A percentile compares a stretch with the other conserved stretches of the same genome.
These are phyloP conservation scores for Metopia argyrocephala DNA, from an alignment of 2,888 invertebrate species.

Conservation along the genomic window DNA sequence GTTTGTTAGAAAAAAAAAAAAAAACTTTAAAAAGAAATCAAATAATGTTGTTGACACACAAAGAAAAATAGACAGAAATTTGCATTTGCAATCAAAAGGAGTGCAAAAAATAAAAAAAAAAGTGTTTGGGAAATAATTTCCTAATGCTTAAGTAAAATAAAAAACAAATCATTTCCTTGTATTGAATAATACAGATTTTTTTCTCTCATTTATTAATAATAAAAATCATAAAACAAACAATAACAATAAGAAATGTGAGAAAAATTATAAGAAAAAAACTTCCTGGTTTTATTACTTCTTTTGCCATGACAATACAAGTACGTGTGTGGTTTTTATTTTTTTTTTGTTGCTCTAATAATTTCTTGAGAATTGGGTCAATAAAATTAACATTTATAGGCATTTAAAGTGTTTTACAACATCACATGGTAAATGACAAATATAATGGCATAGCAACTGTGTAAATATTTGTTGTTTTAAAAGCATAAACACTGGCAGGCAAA, in stretches of 20 bases:
- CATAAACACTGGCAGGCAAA: background rate
- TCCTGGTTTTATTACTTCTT: constrained; percentile 44
- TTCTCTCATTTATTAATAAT: constrained; percentile 6
- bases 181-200: constrained; percentile 40
- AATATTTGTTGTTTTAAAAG: constrained; percentile 40
- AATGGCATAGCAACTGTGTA: constrained; percentile 53
- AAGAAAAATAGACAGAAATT: constrained; percentile 32
- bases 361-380: constrained; percentile 64
- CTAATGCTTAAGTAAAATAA: constrained; percentile 1
- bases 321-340: constrained; percentile 20
- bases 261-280: constrained; percentile 27
- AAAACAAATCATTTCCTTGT: constrained; percentile 42
- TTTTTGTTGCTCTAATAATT: constrained; percentile 57
- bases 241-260: background rate
- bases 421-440: constrained; percentile 57
- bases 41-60: constrained; percentile 17
- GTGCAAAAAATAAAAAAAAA: constrained; percentile 9
- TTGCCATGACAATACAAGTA: too few species aligned
- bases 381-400: constrained; percentile 62
- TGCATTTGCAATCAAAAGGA: constrained; percentile 51
- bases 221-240: constrained; percentile 42
- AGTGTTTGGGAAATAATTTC: constrained; percentile 45
- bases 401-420: constrained; percentile 43
- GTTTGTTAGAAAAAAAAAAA: background rate
- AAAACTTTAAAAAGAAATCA: constrained; percentile 34